Evolutionary conservation across 2,113 vertebrate genomes (phyloP).

Genomic region (Bujurquina vittata): DNA sequence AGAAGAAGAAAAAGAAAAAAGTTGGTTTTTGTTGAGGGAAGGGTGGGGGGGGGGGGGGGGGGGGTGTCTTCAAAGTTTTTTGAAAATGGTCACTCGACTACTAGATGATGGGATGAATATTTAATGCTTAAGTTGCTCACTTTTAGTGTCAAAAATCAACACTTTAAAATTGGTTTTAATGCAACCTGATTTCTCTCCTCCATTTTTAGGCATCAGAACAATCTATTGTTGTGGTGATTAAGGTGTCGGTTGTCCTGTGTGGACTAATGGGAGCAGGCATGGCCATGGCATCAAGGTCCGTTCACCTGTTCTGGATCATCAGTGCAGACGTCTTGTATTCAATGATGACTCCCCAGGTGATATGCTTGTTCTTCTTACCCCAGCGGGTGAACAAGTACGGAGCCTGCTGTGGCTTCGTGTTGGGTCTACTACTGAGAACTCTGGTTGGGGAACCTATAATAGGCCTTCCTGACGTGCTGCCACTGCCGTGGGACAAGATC

Average conservation of each 20-base stretch:
- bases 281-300: not conserved
- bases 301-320: not conserved
- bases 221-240: not conserved
- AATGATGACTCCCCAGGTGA: not conserved
- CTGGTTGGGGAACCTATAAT: not conserved
- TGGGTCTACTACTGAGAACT: not conserved
- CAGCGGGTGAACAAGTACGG: not conserved
- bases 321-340: not conserved
- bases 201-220: not conserved
- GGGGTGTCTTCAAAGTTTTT: too few relatives aligned
- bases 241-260: not conserved
- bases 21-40: too few relatives aligned
- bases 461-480: not conserved
- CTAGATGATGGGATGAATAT: too few relatives aligned
- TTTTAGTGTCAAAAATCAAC: too few relatives aligned
- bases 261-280: not conserved
- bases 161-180: too few relatives aligned
- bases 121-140: too few relatives aligned
- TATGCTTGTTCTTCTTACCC: not conserved
- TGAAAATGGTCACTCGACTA: too few relatives aligned
- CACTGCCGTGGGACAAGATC: not conserved
- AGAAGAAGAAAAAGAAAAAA: too few relatives aligned
- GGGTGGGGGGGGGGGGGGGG: too few relatives aligned
- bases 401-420: not conserved
- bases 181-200: too few relatives aligned